Conservation (phyloP, 2,113 vertebrate species). For the Atrichornis clamosus region DNA sequence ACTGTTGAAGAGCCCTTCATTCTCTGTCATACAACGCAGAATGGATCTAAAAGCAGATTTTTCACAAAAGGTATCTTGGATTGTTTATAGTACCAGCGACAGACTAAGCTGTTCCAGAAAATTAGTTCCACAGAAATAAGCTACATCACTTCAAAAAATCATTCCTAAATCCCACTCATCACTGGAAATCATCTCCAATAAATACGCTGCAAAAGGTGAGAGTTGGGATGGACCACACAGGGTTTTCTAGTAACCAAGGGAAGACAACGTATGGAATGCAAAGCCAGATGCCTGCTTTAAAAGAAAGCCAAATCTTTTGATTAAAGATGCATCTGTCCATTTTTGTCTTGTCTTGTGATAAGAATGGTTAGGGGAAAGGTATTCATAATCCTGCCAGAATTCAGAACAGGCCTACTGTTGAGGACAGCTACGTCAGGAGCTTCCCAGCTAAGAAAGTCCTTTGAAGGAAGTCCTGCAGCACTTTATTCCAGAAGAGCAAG, state of each 20-base stretch:
- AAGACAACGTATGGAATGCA: neutral
- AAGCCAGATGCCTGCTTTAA: neutral
- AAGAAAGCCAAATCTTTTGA: neutral
- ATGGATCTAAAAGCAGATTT: neutral
- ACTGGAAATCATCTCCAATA: neutral
- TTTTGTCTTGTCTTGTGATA: neutral
- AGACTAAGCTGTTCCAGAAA: neutral
- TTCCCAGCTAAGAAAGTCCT: neutral
- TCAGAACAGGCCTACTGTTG: neutral
- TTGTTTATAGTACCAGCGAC: neutral
- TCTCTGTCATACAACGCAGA: neutral
- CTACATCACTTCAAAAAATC: neutral
- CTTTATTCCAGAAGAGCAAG: neutral
- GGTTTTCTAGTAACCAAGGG: neutral
- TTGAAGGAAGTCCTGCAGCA: neutral
- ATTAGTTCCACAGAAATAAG: neutral
- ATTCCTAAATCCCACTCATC: neutral
- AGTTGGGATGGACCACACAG: accelerated
- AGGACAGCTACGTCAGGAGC: neutral
- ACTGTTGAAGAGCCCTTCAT: neutral
- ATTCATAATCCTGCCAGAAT: neutral
- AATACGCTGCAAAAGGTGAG: neutral
- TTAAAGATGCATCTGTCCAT: neutral
- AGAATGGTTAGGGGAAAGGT: neutral
- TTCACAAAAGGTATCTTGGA: neutral